phyloP scores from a whole-genome alignment of 2,113 vertebrate genomes.

The Brachyhypopomus gauderio region DNA sequence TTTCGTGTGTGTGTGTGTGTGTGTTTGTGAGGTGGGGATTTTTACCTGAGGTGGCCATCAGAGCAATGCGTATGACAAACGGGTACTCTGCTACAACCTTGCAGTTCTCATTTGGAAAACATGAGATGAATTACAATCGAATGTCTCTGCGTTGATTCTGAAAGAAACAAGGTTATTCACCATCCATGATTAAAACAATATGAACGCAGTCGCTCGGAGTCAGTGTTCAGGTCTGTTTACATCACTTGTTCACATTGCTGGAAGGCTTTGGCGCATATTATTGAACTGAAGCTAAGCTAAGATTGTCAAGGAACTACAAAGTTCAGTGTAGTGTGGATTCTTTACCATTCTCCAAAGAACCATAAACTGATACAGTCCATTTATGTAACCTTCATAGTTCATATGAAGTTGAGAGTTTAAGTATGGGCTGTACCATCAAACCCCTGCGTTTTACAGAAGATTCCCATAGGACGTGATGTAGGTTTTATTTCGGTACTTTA shows the following conservation, averaged over 20 bases:
- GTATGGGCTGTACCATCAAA: not conserved
- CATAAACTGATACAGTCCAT: no score
- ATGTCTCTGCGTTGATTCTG: conserved; percentile 2
- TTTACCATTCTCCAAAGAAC: no score
- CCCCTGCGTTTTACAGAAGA: no score
- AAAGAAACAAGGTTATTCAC: conserved; percentile 1
- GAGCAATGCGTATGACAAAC: not conserved
- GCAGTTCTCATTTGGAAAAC: not conserved
- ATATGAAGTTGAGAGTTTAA: not conserved
- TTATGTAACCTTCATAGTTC: no score
- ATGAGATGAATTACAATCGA: conserved; percentile 14
- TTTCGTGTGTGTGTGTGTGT: not conserved
- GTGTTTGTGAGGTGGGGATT: not conserved
- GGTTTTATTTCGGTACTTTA: conserved; percentile 17
- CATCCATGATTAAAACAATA: not conserved
- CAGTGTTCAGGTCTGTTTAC: not conserved
- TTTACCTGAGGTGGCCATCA: not conserved
- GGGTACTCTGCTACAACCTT: not conserved
- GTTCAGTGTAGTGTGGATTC: no score
- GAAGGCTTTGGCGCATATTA: not conserved
- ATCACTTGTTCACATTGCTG: no score
- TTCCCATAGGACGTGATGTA: not conserved
- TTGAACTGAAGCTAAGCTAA: not conserved
- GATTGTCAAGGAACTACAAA: no score
- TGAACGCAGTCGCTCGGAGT: conserved; percentile 6